These are phyloP conservation scores for Dryocosmus kuriphilus DNA, from an alignment of 2,888 invertebrate species.

Conservation along the genomic window DNA sequence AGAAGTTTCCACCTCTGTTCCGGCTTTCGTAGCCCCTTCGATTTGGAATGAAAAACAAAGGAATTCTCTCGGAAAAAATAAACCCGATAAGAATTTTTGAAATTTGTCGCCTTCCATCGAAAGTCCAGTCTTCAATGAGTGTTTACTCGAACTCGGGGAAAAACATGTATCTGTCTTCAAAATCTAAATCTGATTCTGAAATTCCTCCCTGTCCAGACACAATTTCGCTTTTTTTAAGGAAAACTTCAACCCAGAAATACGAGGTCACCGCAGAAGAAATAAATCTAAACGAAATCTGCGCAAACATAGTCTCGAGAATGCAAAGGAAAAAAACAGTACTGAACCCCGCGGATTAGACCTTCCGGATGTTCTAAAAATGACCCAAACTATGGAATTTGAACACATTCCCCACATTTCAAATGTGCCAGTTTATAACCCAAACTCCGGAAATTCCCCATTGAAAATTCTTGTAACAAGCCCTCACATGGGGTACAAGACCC, in stretches of 20 bases:
- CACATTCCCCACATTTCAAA: conserved; percentile 73
- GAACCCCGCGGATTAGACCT: conserved; percentile 72
- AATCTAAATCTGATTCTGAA: conserved; percentile 52
- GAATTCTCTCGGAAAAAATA: conserved; percentile 2
- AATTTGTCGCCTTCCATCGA: conserved; percentile 57
- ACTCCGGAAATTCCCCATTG: conserved; percentile 41
- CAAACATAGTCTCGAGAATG: conserved; percentile 74
- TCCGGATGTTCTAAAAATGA: conserved; percentile 73
- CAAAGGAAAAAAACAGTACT: conserved; percentile 72
- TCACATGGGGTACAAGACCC: conserved; percentile 80
- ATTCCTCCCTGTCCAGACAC: conserved; percentile 75
- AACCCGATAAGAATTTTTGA: neutral
- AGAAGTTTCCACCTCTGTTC: too few relatives aligned
- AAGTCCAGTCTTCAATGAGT: conserved; percentile 68
- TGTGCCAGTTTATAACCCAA: conserved; percentile 68
- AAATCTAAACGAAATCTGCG: too few relatives aligned
- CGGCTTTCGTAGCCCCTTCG: too few relatives aligned
- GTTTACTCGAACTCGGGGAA: conserved; percentile 67
- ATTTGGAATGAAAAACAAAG: conserved; percentile 5
- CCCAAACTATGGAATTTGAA: conserved; percentile 65
- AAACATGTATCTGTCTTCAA: conserved; percentile 47
- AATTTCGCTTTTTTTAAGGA: conserved; percentile 74
- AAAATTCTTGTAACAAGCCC: conserved; percentile 68
- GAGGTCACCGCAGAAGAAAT: conserved; percentile 71
- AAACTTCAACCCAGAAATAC: conserved; percentile 69